These are phyloP conservation scores for Xenus cinereus DNA, from an alignment of 2,113 vertebrate species.

Conservation along the genomic window DNA sequence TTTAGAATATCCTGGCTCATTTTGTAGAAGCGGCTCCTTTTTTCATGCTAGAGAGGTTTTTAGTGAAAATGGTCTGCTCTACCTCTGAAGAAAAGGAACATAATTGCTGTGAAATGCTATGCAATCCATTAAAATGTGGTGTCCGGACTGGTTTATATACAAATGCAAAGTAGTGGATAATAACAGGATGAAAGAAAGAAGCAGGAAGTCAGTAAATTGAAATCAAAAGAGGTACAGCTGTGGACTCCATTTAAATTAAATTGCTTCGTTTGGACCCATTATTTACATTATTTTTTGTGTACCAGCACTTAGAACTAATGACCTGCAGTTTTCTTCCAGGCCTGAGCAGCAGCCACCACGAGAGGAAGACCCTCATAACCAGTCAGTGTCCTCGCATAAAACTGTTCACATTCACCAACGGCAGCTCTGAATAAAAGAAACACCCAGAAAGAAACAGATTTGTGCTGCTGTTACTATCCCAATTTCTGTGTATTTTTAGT, in stretches of 20 bases:
- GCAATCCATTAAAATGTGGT: background rate
- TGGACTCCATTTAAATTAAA: background rate
- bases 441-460: background rate
- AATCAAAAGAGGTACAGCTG: conserved; percentile 4
- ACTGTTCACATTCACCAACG: background rate
- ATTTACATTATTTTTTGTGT: background rate
- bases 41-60: background rate
- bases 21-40: background rate
- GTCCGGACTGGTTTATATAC: background rate
- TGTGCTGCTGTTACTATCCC: background rate
- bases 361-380: background rate
- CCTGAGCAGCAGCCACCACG: background rate
- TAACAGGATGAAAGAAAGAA: background rate
- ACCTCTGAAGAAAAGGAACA: background rate
- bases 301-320: background rate
- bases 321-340: background rate
- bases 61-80: background rate
- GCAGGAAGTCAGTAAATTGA: conserved; percentile 7
- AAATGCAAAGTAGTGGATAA: conserved; percentile 1
- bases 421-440: background rate
- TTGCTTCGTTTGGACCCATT: background rate
- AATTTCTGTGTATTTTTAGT: background rate
- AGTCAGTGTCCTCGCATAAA: background rate
- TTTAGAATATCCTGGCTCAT: background rate
- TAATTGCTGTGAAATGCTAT: background rate